Conservation (phyloP, 2,113 vertebrate genomes). For the Hystrix brachyura region DNA sequence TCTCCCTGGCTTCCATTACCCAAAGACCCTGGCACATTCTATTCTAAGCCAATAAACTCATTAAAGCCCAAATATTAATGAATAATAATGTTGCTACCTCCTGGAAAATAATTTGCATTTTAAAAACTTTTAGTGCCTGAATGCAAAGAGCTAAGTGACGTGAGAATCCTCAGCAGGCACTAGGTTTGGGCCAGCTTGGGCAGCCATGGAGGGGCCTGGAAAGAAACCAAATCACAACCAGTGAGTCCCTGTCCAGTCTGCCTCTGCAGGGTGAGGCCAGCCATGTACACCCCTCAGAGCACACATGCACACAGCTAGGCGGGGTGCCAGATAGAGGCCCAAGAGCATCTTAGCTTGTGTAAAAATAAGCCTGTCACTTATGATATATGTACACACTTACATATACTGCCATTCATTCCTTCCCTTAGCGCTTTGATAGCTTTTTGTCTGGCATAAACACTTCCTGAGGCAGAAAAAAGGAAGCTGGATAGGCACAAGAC, state of each 20-base stretch:
- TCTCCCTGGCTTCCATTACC: conserved; percentile 63
- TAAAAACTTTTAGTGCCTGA: conserved; percentile 75
- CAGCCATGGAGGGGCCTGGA: neutral
- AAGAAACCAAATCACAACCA: conserved; percentile 41
- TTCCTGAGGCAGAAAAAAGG: neutral
- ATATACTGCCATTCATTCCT: conserved; percentile 3
- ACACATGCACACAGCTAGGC: neutral
- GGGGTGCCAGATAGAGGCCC: neutral
- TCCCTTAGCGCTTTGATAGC: conserved; percentile 30
- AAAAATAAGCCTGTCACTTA: conserved; percentile 63
- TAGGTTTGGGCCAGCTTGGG: neutral
- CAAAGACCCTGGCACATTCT: conserved; percentile 46
- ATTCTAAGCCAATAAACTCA: conserved; percentile 73
- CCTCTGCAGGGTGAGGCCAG: neutral
- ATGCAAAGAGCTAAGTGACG: conserved; percentile 61
- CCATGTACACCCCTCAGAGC: too few species aligned
- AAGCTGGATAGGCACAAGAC: neutral
- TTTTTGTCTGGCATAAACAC: conserved; percentile 28
- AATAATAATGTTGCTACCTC: conserved; percentile 78
- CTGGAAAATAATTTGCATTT: conserved; percentile 82
- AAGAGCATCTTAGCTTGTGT: conserved; percentile 19
- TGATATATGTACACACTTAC: conserved; percentile 31
- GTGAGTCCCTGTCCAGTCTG: neutral
- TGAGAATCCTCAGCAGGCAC: conserved; percentile 59
- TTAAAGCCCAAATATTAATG: conserved; percentile 79